Evolutionary conservation across 2,113 vertebrate genomes (phyloP).

Genomic region (Eidolon helvum): DNA sequence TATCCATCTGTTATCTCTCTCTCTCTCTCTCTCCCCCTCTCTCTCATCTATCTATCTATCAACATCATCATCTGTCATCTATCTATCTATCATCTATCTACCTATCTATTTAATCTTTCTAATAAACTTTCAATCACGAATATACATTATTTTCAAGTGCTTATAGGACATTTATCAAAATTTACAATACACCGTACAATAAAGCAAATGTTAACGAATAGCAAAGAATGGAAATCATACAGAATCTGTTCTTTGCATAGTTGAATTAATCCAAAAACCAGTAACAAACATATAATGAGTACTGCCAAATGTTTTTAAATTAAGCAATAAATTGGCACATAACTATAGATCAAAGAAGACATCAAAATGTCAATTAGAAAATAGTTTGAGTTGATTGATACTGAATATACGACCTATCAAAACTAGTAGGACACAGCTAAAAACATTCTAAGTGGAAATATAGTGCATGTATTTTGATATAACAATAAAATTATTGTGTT

Average conservation of each 20-base stretch:
- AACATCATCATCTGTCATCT: neutral
- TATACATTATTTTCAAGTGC: neutral
- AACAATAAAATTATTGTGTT: neutral
- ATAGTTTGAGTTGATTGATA: neutral
- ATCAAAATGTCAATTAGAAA: conserved; percentile 7
- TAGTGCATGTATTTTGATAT: neutral
- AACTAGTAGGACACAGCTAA: neutral
- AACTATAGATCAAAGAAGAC: neutral
- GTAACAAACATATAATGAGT: neutral
- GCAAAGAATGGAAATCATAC: neutral
- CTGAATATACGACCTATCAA: neutral
- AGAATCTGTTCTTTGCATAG: neutral
- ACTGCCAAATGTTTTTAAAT: neutral
- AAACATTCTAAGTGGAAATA: neutral
- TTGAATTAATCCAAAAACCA: neutral
- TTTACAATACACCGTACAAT: neutral
- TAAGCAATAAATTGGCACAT: neutral
- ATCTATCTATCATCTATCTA: neutral
- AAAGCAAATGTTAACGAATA: neutral
- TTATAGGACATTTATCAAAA: neutral
- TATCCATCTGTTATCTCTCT: neutral
- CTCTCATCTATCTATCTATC: too few species aligned
- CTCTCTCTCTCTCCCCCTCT: too few species aligned
- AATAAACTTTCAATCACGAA: neutral
- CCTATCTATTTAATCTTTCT: neutral